Evolutionary conservation across 2,797 vertebrate genomes (phyloP).

Genomic region (Lutjanus campechanus): DNA sequence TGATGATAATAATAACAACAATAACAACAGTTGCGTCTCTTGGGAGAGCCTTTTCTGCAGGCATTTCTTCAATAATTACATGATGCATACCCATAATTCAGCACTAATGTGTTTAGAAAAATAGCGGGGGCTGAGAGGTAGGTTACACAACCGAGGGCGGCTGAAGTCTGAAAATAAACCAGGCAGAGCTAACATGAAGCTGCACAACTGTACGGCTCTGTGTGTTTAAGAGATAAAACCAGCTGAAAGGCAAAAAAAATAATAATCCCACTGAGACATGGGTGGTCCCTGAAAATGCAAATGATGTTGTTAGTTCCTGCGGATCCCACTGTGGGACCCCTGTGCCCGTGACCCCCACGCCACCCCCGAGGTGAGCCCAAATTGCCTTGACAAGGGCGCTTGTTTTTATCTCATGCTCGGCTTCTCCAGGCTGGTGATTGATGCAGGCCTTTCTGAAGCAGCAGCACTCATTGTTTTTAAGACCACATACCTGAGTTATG

Average conservation of each 20-base stretch:
- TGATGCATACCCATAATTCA: constrained; percentile 79
- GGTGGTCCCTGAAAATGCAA: constrained; percentile 60
- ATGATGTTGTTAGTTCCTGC: constrained; percentile 45
- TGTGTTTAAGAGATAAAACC: constrained; percentile 65
- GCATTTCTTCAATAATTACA: constrained; percentile 81
- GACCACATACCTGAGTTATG: constrained; percentile 83
- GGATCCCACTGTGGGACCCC: constrained; percentile 18
- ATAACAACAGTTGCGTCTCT: constrained; percentile 77
- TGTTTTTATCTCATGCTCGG: constrained; percentile 73
- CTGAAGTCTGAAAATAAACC: constrained; percentile 75
- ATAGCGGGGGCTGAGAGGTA: constrained; percentile 65
- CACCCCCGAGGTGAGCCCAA: constrained; percentile 59
- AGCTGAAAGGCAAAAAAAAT: constrained; percentile 57
- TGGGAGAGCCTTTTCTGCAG: constrained; percentile 73
- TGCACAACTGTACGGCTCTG: constrained; percentile 28
- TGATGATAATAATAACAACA: constrained; percentile 81
- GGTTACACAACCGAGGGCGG: constrained; percentile 68
- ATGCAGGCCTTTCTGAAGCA: constrained; percentile 69
- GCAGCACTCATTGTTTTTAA: constrained; percentile 79
- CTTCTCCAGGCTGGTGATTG: constrained; percentile 73
- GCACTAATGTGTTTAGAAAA: constrained; percentile 77
- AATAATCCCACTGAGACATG: constrained; percentile 57
- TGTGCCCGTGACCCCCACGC: constrained; percentile 27
- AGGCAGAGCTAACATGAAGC: constrained; percentile 51
- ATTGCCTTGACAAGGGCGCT: constrained; percentile 66